Evolutionary conservation across 2,113 vertebrate genomes (phyloP), one percentile per base, ranked within the genome.

Genomic region (Ceuthmochares aereus): DNA sequence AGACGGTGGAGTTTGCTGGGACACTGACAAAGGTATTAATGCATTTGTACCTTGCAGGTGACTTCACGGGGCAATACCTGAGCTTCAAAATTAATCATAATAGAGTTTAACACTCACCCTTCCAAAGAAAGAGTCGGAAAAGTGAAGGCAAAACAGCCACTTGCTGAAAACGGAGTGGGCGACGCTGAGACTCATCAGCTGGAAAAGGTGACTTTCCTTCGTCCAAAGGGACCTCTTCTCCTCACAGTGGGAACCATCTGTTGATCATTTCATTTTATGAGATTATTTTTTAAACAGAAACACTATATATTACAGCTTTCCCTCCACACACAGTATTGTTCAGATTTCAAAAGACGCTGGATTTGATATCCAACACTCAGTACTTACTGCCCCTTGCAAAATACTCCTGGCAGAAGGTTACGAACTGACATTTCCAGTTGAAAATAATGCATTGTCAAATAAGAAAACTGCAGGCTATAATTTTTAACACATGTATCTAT

Each of bases 401-500:
- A 56, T 80, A 87, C 96, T 97, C 96, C 92, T 95, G 95, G 96
- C 96, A 97, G 91, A 86, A 85, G 95, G 94, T 97, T 97, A 96
- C 90, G 94, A 91, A 89, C 81, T 93, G 98, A 97, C 97, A 97
- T 97, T 97, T 97, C 90, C 91, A 67, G 92, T 66, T 89, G 97
- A 98, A 98, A 98, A 97, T 97, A 97, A 97, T 96, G 93, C 96
- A 96, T 95, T 97, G 97, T 97, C 97, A 98, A 97, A 96, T 91
- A 95, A 95, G 97, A 97, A 98, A 97, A 98, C 94, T 96, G 96
- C 93, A 97, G 97, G 96, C 96, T 97, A 94, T 97, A 97, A 98
- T 97, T 98, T 98, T 96, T 97, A 97, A 97, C 97, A 97, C 97
- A 97, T 95, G 97, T 96, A 95, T 97, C 97, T 97, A 97, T 98